Conservation (phyloP, 2,113 vertebrate species). For the Phylloscopus trochiloides region DNA sequence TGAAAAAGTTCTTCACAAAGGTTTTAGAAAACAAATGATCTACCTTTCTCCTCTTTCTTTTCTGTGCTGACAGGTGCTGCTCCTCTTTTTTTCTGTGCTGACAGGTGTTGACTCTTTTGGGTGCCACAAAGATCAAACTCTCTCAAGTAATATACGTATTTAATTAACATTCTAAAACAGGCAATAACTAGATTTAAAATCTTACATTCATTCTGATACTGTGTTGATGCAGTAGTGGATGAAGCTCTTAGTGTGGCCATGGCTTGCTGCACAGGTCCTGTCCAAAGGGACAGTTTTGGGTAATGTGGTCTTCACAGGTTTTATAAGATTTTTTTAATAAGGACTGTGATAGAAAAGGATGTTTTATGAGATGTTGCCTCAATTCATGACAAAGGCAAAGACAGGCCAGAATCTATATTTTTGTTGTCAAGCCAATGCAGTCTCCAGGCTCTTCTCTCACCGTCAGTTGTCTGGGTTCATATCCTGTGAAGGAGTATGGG, state of each 20-base stretch:
- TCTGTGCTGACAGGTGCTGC: background rate
- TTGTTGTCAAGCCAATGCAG: background rate
- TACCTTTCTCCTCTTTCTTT: background rate
- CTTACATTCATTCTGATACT: background rate
- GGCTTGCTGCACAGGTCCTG: background rate
- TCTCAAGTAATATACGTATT: background rate
- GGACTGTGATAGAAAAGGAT: background rate
- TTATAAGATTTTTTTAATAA: background rate
- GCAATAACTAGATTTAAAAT: background rate
- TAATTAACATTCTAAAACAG: background rate
- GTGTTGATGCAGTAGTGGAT: background rate
- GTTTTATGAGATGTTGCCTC: background rate
- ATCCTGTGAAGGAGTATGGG: background rate
- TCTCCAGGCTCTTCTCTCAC: background rate
- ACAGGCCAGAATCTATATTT: background rate
- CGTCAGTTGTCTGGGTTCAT: background rate
- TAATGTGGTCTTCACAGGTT: background rate
- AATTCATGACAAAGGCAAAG: background rate
- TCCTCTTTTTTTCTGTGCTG: background rate
- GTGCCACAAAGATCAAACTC: background rate
- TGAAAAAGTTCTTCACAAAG: background rate
- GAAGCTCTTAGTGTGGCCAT: background rate
- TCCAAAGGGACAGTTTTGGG: background rate
- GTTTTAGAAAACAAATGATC: background rate
- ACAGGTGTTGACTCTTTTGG: background rate